Base-by-base conservation (phyloP, 2,888 invertebrate genomes). In the Herminia tarsipennalis region DNA sequence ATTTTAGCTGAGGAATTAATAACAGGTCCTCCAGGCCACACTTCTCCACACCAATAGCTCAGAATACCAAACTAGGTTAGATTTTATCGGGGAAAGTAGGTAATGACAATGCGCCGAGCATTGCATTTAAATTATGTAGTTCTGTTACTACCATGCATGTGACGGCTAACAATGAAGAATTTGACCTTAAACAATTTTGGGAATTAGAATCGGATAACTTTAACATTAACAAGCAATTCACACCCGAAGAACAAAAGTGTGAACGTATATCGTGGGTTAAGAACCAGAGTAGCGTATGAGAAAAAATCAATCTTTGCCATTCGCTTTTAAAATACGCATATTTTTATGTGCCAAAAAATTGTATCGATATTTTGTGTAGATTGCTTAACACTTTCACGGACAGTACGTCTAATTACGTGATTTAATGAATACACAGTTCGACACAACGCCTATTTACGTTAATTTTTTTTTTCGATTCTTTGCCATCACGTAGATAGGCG, bases 41-140 rank as follows among this genome's bases (percentile, higher is more conserved):
- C n/a, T n/a, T n/a, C n/a, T n/a, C n/a, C n/a, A 32, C 56, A 3
- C 54, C 55, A 13, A 48, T 54, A 27, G 65, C 67, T 3, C 65
- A 65, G 14, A 43, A 49, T 40, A 65, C 58, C 5, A 53, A 21
- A 35, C 54, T 66, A 8, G 65, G 61, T n/a, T 67, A 61, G 64
- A 58, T 64, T 16, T 20, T 67, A 22, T 56, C 53, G 30, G 65
- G 61, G 32, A 36, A 49, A 28, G 34, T 57, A 27, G n/a, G 40
- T n/a, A 10, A 16, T 2, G 14, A 5, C 1, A 16, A 18, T 18
- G n/a, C n/a, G n/a, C n/a, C n/a, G n/a, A n/a, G n/a, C n/a, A n/a
- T n/a, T n/a, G n/a, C n/a, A n/a, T n/a, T n/a, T n/a, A n/a, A n/a
- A n/a, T n/a, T n/a, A n/a, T n/a, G n/a, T n/a, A n/a, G n/a, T n/a